Percentiles rank a stretch among this genome's conserved stretches.
Conservation (phyloP, 2,888 invertebrate genomes). For the Tetramorium bicarinatum region DNA sequence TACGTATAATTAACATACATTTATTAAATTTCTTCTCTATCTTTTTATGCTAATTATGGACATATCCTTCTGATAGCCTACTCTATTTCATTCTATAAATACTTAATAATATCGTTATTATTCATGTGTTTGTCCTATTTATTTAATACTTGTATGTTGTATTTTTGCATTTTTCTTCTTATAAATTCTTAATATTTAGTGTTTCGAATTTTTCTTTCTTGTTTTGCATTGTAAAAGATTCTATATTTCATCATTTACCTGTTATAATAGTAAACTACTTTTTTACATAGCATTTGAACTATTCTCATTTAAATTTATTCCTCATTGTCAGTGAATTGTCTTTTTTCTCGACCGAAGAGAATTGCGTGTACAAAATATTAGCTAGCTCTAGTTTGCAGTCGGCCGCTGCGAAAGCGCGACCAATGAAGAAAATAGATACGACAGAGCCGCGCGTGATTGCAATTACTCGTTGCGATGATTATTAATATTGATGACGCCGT, state of each 20-base stretch:
- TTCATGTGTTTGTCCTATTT: background rate
- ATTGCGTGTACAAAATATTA: background rate
- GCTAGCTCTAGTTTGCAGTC: slow-evolving; percentile 25
- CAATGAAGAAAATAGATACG: slow-evolving; percentile 31
- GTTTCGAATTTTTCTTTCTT: background rate
- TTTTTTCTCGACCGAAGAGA: background rate
- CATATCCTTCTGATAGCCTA: background rate
- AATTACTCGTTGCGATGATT: slow-evolving; percentile 32
- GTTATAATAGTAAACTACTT: background rate
- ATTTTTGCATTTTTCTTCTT: background rate
- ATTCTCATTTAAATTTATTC: background rate
- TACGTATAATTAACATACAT: background rate
- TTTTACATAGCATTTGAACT: background rate
- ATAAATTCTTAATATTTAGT: background rate
- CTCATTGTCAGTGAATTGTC: too few relatives aligned
- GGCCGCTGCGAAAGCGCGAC: slow-evolving; percentile 7
- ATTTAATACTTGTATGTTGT: background rate
- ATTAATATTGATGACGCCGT: slow-evolving; percentile 53
- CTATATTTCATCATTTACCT: background rate
- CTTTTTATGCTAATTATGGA: background rate
- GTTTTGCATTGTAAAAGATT: background rate
- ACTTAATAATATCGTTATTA: background rate
- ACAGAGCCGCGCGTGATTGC: slow-evolving; percentile 8
- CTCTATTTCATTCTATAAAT: background rate
- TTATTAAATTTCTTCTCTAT: background rate